Percentiles rank a stretch among this genome's conserved stretches.
These are phyloP conservation scores for Erpetoichthys calabaricus DNA, from an alignment of 2,797 vertebrate genomes.

Conservation along the genomic window DNA sequence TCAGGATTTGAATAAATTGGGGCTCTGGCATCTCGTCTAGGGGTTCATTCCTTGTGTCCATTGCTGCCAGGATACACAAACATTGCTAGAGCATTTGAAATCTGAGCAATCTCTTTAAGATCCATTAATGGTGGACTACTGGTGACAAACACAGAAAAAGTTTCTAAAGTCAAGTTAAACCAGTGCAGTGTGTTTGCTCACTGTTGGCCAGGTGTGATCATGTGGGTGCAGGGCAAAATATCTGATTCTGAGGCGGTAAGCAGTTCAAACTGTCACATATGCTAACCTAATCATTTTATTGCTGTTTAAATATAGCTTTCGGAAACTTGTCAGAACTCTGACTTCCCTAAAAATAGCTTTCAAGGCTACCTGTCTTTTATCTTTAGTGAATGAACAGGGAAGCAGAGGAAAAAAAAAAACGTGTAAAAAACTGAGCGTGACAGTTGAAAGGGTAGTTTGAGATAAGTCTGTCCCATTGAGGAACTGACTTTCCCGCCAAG, in stretches of 20 bases:
- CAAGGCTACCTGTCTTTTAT: constrained; percentile 26
- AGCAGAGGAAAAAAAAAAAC: constrained; percentile 6
- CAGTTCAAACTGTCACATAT: constrained; percentile 12
- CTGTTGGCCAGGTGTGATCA: no score
- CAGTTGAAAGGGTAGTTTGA: constrained; percentile 16
- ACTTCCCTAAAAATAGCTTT: constrained; percentile 30
- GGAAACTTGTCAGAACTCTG: constrained; percentile 25
- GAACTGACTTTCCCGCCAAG: constrained; percentile 14
- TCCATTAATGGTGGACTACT: no score
- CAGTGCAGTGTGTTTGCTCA: no score
- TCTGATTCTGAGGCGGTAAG: background rate
- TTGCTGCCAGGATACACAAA: no score
- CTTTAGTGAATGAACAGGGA: constrained; percentile 16
- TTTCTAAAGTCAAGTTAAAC: no score
- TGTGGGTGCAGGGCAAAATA: no score
- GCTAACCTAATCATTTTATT: constrained; percentile 30
- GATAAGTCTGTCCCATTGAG: constrained; percentile 6
- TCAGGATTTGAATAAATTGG: no score
- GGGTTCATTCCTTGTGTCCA: no score
- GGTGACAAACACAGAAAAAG: no score
- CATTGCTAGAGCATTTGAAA: no score
- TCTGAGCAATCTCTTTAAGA: no score
- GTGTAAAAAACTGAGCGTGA: constrained; percentile 7
- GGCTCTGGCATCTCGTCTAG: no score
- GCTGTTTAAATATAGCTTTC: constrained; percentile 14